Conservation (phyloP, 1,140 invertebrate species). For the Wasmannia auropunctata region DNA sequence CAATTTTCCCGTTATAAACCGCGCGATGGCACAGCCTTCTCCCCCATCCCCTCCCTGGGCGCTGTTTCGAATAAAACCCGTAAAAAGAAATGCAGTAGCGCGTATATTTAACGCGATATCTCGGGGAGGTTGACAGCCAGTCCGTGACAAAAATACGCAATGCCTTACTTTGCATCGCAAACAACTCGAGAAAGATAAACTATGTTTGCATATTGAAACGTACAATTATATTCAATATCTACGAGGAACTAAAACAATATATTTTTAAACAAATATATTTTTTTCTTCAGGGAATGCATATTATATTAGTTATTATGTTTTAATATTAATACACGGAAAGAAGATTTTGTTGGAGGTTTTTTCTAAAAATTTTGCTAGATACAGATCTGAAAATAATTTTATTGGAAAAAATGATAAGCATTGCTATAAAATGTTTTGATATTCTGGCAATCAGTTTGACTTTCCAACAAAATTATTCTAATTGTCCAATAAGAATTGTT, state of each 20-base stretch:
- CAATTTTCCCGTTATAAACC: slow-evolving; percentile 39
- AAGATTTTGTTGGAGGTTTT: too few relatives aligned
- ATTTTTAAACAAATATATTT: neutral
- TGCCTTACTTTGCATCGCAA: neutral
- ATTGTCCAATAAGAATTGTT: too few relatives aligned
- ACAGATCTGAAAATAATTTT: too few relatives aligned
- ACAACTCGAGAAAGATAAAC: neutral
- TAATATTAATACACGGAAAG: neutral
- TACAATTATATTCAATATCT: neutral
- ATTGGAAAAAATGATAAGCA: too few relatives aligned
- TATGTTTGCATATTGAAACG: neutral
- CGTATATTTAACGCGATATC: slow-evolving; percentile 45
- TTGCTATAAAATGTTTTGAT: too few relatives aligned
- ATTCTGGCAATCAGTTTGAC: too few relatives aligned
- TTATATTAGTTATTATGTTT: neutral
- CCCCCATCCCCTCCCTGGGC: neutral
- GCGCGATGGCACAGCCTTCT: neutral
- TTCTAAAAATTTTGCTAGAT: too few relatives aligned
- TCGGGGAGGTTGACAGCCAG: neutral
- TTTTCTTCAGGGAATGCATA: neutral
- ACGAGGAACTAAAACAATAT: neutral
- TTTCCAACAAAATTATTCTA: too few relatives aligned
- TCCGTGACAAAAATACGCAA: slow-evolving; percentile 26
- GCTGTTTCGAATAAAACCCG: slow-evolving; percentile 31
- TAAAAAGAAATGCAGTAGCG: slow-evolving; percentile 45